phyloP scores from a whole-genome alignment of 1,140 invertebrate species.

The Drosophila navojoa region DNA sequence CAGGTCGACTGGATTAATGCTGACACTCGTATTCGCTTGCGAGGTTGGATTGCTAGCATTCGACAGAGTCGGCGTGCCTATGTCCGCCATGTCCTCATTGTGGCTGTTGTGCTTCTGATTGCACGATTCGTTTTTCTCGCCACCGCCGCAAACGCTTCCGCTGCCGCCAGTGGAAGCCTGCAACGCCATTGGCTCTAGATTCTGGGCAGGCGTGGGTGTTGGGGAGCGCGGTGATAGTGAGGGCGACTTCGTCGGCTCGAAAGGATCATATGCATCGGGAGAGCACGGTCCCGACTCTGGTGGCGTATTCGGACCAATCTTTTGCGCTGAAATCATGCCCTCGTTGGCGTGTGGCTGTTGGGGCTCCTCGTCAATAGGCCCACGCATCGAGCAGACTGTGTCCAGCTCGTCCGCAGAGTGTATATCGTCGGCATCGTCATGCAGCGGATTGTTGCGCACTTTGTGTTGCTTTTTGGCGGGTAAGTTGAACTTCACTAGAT shows the following conservation, averaged over 20 bases:
- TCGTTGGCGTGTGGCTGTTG: slow-evolving; percentile 42
- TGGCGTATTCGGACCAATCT: slow-evolving; percentile 84
- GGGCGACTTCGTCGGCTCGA: slow-evolving; percentile 93
- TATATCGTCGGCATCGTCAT: slow-evolving; percentile 85
- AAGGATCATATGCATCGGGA: slow-evolving; percentile 92
- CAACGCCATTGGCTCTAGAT: slow-evolving; percentile 35
- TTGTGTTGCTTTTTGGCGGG: slow-evolving; percentile 86
- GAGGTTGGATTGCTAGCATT: slow-evolving; percentile 39
- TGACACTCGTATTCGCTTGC: slow-evolving; percentile 50
- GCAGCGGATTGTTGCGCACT: slow-evolving; percentile 87
- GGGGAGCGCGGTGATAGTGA: slow-evolving; percentile 85
- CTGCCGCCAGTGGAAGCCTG: slow-evolving; percentile 1
- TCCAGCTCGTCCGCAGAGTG: slow-evolving; percentile 69
- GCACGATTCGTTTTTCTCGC: slow-evolving; percentile 45
- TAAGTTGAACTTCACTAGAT: slow-evolving; percentile 88
- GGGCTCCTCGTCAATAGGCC: slow-evolving; percentile 20
- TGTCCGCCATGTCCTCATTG: slow-evolving; percentile 31
- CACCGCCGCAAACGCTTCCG: not conserved
- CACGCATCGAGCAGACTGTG: slow-evolving; percentile 45
- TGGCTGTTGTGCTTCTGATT: slow-evolving; percentile 31
- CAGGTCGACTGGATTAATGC: slow-evolving; percentile 76
- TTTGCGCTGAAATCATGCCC: slow-evolving; percentile 44
- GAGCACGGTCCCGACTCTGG: slow-evolving; percentile 83
- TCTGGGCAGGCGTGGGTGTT: slow-evolving; percentile 64
- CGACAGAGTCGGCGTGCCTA: slow-evolving; percentile 32